phyloP scores from a whole-genome alignment of 2,888 invertebrate species.

The Heteromurus nitidus region DNA sequence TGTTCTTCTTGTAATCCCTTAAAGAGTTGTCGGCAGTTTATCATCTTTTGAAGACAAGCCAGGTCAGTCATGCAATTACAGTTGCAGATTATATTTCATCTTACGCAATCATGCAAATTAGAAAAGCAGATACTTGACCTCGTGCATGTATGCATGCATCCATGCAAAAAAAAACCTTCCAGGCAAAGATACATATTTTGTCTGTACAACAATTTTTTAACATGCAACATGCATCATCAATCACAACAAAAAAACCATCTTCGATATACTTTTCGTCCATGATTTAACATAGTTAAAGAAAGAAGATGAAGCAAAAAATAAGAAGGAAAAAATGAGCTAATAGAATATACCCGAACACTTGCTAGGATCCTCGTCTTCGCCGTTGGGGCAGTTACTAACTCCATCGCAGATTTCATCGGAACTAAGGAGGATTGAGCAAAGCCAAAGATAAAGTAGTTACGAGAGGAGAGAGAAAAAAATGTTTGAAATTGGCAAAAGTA shows the following conservation, averaged over 20 bases:
- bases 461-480: slow-evolving; percentile 27
- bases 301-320: no score
- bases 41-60: slow-evolving; percentile 19
- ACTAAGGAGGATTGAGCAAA: slow-evolving; percentile 53
- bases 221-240: slow-evolving; percentile 31
- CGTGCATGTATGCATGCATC: slow-evolving; percentile 8
- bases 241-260: slow-evolving; percentile 1
- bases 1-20: neutral
- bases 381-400: slow-evolving; percentile 65
- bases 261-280: neutral
- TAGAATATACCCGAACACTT: slow-evolving; percentile 70
- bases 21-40: slow-evolving; percentile 8
- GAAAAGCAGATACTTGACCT: slow-evolving; percentile 49
- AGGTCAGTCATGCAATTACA: slow-evolving; percentile 48
- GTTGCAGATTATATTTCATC: slow-evolving; percentile 41
- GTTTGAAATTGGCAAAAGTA: slow-evolving; percentile 25
- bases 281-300: neutral
- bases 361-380: slow-evolving; percentile 65
- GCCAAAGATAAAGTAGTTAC: slow-evolving; percentile 33
- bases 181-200: slow-evolving; percentile 5
- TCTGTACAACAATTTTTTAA: neutral
- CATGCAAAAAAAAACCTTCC: slow-evolving; percentile 12
- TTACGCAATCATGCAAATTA: slow-evolving; percentile 58
- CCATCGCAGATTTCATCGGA: slow-evolving; percentile 70
- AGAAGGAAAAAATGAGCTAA: neutral